Percentiles rank a stretch among this genome's conserved stretches.
Evolutionary conservation across 2,797 vertebrate species (phyloP).

Genomic region (Sarcophilus harrisii): DNA sequence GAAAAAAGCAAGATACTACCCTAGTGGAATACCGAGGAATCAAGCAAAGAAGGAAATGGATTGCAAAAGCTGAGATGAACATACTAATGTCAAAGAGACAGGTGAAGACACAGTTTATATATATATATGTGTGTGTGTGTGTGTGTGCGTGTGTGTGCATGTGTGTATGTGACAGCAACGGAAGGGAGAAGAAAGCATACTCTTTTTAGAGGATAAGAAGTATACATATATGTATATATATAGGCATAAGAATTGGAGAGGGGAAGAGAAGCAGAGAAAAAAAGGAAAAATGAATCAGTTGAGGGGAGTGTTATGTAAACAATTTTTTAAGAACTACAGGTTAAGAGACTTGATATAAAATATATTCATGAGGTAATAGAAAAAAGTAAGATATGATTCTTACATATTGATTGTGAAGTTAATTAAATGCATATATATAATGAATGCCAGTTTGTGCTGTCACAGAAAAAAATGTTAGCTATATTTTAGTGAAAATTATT

Average conservation of each 20-base stretch:
- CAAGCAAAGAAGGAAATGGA: conserved; percentile 14
- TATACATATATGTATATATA: too few species aligned
- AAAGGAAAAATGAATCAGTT: background rate
- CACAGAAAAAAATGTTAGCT: conserved; percentile 34
- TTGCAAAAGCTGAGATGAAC: conserved; percentile 10
- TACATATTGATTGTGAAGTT: conserved; percentile 4
- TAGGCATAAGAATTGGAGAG: background rate
- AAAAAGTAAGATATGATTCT: conserved; percentile 32
- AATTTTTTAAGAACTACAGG: background rate
- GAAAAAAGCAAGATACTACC: background rate
- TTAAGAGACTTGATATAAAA: background rate
- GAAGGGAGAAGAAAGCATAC: background rate
- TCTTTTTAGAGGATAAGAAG: background rate
- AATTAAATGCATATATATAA: background rate
- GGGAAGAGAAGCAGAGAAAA: background rate
- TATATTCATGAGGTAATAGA: conserved; percentile 24
- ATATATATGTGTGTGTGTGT: background rate
- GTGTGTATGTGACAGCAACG: background rate
- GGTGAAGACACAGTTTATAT: conserved; percentile 1
- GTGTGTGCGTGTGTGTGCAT: too few species aligned
- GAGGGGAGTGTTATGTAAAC: conserved; percentile 27
- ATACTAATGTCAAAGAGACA: conserved; percentile 27
- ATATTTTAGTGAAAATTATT: conserved; percentile 50
- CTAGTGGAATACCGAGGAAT: background rate
- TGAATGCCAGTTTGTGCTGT: background rate